These are phyloP conservation scores for Tethea ocularis DNA, from an alignment of 2,888 invertebrate species.

Conservation along the genomic window DNA sequence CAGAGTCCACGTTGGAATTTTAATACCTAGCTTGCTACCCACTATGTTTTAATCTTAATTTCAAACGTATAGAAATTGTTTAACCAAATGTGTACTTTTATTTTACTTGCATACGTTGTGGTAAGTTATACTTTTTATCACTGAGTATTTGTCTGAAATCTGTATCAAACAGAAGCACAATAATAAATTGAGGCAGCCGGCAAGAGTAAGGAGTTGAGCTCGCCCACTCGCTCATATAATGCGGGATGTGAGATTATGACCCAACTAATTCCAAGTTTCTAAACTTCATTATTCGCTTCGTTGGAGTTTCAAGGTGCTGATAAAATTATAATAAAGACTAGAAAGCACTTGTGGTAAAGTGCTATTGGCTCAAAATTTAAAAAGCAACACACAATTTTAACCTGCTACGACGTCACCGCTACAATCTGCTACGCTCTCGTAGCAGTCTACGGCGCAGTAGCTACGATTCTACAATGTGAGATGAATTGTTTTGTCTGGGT, in stretches of 20 bases:
- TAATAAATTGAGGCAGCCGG: too few relatives aligned
- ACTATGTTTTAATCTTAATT: constrained; percentile 6
- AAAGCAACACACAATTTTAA: not conserved
- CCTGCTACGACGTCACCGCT: not conserved
- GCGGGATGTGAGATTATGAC: constrained; percentile 65
- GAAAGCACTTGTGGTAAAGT: not conserved
- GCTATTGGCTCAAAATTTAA: not conserved
- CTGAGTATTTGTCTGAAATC: too few relatives aligned
- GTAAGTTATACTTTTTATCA: too few relatives aligned
- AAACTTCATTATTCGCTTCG: constrained; percentile 75
- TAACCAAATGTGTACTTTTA: not conserved
- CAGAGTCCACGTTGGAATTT: constrained; percentile 33
- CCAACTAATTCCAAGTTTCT: constrained; percentile 76
- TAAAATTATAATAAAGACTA: constrained; percentile 63
- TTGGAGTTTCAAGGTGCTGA: constrained; percentile 69
- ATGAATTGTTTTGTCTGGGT: too few relatives aligned
- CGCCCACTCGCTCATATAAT: constrained; percentile 48
- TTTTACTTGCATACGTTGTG: not conserved
- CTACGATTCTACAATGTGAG: not conserved
- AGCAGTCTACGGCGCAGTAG: not conserved
- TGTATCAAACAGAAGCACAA: too few relatives aligned
- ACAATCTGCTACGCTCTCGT: not conserved
- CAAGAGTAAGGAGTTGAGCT: constrained; percentile 37
- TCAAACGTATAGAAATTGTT: constrained; percentile 1
- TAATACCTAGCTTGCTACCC: constrained; percentile 18